Percentiles rank a stretch among this genome's conserved stretches.
phyloP scores from a whole-genome alignment of 2,113 vertebrate genomes.

The Acrocephalus arundinaceus region DNA sequence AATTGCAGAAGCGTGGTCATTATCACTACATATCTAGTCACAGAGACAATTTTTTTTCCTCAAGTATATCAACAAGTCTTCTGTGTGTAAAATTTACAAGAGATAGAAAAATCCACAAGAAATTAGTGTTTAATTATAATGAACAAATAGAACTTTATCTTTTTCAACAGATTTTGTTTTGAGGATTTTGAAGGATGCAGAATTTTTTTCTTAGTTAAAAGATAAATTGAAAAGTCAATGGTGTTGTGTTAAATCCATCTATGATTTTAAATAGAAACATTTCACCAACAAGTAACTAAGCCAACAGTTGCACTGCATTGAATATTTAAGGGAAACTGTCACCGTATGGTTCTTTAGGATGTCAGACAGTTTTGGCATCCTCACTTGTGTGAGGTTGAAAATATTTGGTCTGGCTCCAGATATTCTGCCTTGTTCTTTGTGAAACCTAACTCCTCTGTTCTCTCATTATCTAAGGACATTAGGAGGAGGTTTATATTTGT shows the following conservation, averaged over 20 bases:
- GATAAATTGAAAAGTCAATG: neutral
- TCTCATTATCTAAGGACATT: neutral
- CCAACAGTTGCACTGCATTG: neutral
- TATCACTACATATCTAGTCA: neutral
- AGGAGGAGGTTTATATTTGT: neutral
- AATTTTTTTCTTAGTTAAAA: neutral
- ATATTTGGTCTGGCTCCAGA: neutral
- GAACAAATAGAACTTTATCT: neutral
- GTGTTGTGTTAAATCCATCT: neutral
- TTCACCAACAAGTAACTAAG: neutral
- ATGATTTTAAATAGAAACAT: constrained; percentile 1
- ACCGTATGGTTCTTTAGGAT: neutral
- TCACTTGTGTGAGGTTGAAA: neutral
- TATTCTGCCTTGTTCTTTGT: neutral
- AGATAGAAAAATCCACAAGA: neutral
- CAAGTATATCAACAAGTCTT: neutral
- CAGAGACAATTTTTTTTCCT: fast-evolving
- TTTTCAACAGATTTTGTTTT: neutral
- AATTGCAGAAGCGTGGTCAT: neutral
- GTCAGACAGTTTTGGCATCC: constrained; percentile 9
- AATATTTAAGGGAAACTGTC: neutral
- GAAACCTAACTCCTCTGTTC: neutral
- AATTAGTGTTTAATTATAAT: neutral
- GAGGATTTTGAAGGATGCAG: neutral
- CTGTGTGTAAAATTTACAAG: neutral